phyloP scores from a whole-genome alignment of 2,113 vertebrate species.

The Pontoporia blainvillei region DNA sequence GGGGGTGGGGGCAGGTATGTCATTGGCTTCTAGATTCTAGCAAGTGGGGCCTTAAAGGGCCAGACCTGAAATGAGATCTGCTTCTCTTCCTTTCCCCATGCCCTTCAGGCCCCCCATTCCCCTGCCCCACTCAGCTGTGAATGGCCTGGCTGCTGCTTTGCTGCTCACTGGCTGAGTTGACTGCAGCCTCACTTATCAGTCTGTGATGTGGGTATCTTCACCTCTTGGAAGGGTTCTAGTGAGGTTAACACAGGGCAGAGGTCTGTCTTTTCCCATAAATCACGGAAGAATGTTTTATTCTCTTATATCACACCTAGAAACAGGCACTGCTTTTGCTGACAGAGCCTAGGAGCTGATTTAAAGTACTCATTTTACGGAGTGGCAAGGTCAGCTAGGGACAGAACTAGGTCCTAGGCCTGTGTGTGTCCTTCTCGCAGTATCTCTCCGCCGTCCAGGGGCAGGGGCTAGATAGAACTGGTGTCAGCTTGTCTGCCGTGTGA shows the following conservation, averaged over 20 bases:
- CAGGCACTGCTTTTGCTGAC: neutral
- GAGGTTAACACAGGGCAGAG: neutral
- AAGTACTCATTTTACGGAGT: neutral
- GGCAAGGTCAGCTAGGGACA: slow-evolving; percentile 24
- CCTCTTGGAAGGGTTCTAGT: neutral
- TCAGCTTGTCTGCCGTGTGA: neutral
- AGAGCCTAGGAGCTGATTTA: neutral
- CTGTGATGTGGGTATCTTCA: neutral
- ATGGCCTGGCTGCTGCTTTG: neutral
- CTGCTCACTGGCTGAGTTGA: neutral
- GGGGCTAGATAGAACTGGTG: neutral
- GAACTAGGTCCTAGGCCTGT: neutral
- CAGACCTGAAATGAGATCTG: slow-evolving; percentile 7
- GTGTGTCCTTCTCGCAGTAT: neutral
- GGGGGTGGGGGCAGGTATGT: slow-evolving; percentile 9
- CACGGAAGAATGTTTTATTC: neutral
- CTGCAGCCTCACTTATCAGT: neutral
- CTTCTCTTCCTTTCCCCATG: neutral
- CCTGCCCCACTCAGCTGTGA: neutral
- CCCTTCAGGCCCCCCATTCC: neutral
- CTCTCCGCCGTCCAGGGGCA: neutral
- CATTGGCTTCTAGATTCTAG: neutral
- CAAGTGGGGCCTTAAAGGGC: slow-evolving; percentile 36
- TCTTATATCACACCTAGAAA: neutral
- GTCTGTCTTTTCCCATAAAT: neutral